A percentile compares a stretch with the other conserved stretches of the same genome.
These are phyloP conservation scores for Pseudorasbora parva DNA, from an alignment of 2,113 vertebrate genomes.

Conservation along the genomic window DNA sequence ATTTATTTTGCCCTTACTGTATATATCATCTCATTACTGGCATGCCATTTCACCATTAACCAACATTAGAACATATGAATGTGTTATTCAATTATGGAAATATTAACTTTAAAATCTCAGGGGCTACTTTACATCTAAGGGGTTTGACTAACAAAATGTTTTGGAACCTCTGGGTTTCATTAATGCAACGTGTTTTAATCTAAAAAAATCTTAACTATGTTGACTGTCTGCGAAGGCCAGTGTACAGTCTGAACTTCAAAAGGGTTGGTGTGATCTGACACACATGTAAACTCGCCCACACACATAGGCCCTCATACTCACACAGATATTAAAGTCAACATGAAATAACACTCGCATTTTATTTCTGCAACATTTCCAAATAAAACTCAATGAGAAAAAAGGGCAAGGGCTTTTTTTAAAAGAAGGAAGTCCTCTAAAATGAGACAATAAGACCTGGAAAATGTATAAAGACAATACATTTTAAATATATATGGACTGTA, in stretches of 20 bases:
- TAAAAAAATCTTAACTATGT: neutral
- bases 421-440: conserved; percentile 1
- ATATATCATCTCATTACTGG: no score
- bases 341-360: neutral
- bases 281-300: neutral
- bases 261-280: neutral
- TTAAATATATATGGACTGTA: neutral
- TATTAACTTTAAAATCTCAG: no score
- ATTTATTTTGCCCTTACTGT: neutral
- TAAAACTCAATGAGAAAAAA: neutral
- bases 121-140: neutral
- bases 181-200: neutral
- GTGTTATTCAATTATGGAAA: no score
- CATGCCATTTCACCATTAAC: no score
- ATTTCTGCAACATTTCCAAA: no score
- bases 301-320: neutral
- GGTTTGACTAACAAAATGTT: neutral
- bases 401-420: neutral
- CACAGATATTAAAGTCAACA: neutral
- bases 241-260: conserved; percentile 1
- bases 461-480: neutral
- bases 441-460: neutral
- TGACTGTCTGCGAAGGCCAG: neutral
- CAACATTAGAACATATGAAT: no score
- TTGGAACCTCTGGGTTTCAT: neutral